Conservation (phyloP, 2,113 vertebrate species). For the Mirza zaza region DNA sequence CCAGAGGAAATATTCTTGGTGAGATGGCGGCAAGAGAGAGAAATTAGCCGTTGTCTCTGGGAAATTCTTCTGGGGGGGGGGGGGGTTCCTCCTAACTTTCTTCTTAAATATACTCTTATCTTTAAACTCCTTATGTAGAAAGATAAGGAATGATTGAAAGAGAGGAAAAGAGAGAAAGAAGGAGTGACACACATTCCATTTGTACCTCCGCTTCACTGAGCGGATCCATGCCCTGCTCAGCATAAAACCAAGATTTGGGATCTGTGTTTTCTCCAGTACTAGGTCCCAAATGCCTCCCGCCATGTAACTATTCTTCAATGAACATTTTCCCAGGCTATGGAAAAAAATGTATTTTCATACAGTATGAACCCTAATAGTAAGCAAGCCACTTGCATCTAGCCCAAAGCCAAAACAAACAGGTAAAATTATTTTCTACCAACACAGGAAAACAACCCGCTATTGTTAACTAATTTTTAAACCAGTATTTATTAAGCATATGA, state of each 20-base stretch:
- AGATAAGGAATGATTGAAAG: not conserved
- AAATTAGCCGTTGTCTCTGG: not conserved
- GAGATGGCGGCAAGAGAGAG: too few species aligned
- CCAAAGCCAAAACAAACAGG: not conserved
- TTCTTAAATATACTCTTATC: not conserved
- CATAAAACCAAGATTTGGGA: not conserved
- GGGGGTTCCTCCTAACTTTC: not conserved
- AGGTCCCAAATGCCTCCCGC: not conserved
- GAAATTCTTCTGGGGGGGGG: not conserved
- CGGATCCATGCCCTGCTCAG: not conserved
- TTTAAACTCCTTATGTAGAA: not conserved
- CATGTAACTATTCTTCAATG: not conserved
- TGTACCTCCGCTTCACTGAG: rapidly evolving
- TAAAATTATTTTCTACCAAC: not conserved
- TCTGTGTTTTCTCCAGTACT: not conserved
- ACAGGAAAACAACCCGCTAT: not conserved
- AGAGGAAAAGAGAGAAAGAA: not conserved
- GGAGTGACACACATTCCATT: too few species aligned
- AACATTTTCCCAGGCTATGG: not conserved
- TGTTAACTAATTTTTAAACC: not conserved
- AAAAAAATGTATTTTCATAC: not conserved
- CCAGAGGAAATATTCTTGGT: not conserved
- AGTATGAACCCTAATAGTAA: not conserved
- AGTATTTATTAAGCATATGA: not conserved
- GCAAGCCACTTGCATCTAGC: not conserved